phyloP scores from a whole-genome alignment of 2,113 vertebrate genomes.

The Reinhardtius hippoglossoides region DNA sequence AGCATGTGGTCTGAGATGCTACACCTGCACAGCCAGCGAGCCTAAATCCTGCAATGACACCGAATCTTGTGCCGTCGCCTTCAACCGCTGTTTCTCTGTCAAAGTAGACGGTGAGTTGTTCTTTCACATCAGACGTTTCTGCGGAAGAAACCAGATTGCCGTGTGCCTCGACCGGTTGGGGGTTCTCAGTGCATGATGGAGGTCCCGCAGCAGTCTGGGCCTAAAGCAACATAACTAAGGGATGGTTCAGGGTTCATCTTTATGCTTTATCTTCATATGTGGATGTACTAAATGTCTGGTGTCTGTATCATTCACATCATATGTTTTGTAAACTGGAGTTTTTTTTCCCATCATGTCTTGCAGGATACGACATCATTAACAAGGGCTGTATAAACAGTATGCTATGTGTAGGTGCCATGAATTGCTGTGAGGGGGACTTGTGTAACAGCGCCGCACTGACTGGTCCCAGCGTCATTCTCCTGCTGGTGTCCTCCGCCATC shows the following conservation, averaged over 20 bases:
- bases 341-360: conserved; percentile 12
- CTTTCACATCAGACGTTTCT: background rate
- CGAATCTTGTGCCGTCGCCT: conserved; percentile 36
- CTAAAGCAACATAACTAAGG: too few species aligned
- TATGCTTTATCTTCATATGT: too few species aligned
- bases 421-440: conserved; percentile 63
- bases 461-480: conserved; percentile 41
- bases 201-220: too few species aligned
- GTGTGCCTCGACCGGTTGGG: too few species aligned
- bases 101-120: conserved; percentile 29
- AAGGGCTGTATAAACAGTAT: conserved; percentile 38
- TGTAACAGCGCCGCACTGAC: conserved; percentile 51
- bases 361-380: conserved; percentile 19
- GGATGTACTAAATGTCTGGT: background rate
- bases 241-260: too few species aligned
- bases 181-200: too few species aligned
- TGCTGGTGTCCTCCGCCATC: conserved; percentile 42
- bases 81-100: conserved; percentile 60
- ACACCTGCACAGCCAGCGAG: conserved; percentile 26
- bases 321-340: too few species aligned
- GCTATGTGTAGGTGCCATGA: background rate
- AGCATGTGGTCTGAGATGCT: conserved; percentile 70
- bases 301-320: too few species aligned
- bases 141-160: too few species aligned
- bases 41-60: conserved; percentile 55